Conservation (phyloP, 2,888 invertebrate species). For the Leptinotarsa juncta region DNA sequence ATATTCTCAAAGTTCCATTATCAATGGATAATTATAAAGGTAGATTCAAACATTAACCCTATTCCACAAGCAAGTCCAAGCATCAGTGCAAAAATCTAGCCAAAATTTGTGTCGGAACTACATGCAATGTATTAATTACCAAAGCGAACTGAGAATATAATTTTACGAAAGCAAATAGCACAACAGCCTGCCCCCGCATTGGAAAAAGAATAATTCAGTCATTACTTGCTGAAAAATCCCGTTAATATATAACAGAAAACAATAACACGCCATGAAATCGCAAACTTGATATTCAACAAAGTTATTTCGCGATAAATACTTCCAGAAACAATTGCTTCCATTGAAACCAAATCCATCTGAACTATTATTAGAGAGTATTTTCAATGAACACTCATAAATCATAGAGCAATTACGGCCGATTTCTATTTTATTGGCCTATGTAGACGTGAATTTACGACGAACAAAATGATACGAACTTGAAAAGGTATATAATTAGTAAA, state of each 20-base stretch:
- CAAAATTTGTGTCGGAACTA: too few species aligned
- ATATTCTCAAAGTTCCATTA: too few species aligned
- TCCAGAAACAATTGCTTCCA: neutral
- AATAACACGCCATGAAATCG: neutral
- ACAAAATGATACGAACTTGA: conserved; percentile 16
- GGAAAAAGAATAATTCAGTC: neutral
- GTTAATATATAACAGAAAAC: neutral
- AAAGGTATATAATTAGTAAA: conserved; percentile 17
- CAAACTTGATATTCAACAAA: conserved; percentile 10
- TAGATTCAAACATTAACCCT: too few species aligned
- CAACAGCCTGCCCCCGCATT: too few species aligned
- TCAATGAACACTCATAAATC: conserved; percentile 17
- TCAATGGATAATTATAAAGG: too few species aligned
- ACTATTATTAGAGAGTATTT: conserved; percentile 1
- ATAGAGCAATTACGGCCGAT: conserved; percentile 17
- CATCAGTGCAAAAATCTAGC: too few species aligned
- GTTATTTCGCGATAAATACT: neutral
- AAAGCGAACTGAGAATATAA: too few species aligned
- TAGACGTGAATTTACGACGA: conserved; percentile 18
- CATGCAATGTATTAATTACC: too few species aligned
- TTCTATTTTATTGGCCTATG: conserved; percentile 22
- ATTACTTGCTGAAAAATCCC: neutral
- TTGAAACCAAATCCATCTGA: neutral
- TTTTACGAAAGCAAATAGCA: too few species aligned
- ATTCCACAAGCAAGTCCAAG: too few species aligned